Evolutionary conservation across 2,888 invertebrate species (phyloP).

Genomic region (Lasiommata megera): DNA sequence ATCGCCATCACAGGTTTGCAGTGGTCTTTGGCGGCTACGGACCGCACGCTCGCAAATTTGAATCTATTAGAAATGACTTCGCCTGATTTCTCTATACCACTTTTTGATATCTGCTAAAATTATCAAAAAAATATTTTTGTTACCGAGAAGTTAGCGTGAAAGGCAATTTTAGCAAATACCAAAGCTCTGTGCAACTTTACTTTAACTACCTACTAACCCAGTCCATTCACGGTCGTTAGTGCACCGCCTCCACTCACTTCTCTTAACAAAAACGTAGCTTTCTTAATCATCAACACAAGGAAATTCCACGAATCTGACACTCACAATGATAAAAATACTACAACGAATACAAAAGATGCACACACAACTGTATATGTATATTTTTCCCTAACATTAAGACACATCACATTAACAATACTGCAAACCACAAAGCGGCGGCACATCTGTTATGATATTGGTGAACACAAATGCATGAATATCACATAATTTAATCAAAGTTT

Average conservation of each 20-base stretch:
- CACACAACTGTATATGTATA: constrained; percentile 16
- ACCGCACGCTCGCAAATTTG: constrained; percentile 79
- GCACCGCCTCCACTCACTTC: constrained; percentile 74
- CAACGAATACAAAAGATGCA: constrained; percentile 14
- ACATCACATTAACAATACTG: constrained; percentile 26
- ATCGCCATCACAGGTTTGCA: constrained; percentile 98
- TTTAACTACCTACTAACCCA: constrained; percentile 60
- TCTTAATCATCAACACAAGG: constrained; percentile 63
- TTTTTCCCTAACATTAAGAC: constrained; percentile 24
- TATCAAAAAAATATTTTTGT: not conserved
- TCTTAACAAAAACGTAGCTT: constrained; percentile 62
- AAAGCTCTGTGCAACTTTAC: constrained; percentile 66
- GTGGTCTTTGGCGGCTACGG: constrained; percentile 79
- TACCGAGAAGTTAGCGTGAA: constrained; percentile 6
- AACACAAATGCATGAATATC: constrained; percentile 70
- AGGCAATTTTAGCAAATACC: constrained; percentile 55
- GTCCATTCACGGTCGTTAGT: constrained; percentile 71
- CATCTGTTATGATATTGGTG: constrained; percentile 49
- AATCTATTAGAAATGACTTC: constrained; percentile 78
- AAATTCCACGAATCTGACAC: constrained; percentile 75
- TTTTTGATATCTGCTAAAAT: constrained; percentile 68
- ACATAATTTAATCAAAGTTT: constrained; percentile 44
- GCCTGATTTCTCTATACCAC: constrained; percentile 67
- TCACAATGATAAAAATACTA: constrained; percentile 45
- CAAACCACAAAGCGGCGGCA: constrained; percentile 45